Conservation (phyloP, 2,888 invertebrate species). For the Bombylius major region DNA sequence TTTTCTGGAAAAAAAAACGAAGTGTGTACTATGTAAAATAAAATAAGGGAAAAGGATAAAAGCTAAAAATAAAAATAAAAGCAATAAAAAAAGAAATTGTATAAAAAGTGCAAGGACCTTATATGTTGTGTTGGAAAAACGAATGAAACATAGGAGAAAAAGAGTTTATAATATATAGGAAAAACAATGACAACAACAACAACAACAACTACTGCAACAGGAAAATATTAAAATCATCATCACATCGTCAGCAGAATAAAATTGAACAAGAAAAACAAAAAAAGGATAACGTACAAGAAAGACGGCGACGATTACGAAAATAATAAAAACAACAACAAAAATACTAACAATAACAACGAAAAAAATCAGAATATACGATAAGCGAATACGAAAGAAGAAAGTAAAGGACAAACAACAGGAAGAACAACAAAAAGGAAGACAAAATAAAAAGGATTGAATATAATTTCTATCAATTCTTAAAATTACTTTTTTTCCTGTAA, state of each 20-base stretch:
- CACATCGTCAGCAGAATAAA: too few species aligned
- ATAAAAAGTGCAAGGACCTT: not conserved
- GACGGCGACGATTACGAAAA: too few species aligned
- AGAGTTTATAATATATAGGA: not conserved
- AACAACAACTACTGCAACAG: not conserved
- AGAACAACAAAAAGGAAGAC: not conserved
- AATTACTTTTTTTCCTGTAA: not conserved
- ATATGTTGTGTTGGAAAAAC: not conserved
- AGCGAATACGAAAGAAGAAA: too few species aligned
- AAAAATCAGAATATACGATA: too few species aligned
- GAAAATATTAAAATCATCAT: not conserved
- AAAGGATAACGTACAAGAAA: too few species aligned
- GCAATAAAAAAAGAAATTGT: not conserved
- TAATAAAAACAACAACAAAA: too few species aligned
- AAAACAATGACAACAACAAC: not conserved
- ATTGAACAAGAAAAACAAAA: too few species aligned
- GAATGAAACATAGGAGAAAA: too few species aligned
- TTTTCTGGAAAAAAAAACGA: too few species aligned
- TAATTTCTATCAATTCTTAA: not conserved
- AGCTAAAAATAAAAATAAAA: not conserved
- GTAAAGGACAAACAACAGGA: not conserved
- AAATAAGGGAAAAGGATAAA: not conserved
- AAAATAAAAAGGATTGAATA: not conserved
- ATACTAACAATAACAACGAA: too few species aligned
- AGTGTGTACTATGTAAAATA: not conserved